Conservation (phyloP, 2,888 invertebrate species). For the Mycogona germanica region DNA sequence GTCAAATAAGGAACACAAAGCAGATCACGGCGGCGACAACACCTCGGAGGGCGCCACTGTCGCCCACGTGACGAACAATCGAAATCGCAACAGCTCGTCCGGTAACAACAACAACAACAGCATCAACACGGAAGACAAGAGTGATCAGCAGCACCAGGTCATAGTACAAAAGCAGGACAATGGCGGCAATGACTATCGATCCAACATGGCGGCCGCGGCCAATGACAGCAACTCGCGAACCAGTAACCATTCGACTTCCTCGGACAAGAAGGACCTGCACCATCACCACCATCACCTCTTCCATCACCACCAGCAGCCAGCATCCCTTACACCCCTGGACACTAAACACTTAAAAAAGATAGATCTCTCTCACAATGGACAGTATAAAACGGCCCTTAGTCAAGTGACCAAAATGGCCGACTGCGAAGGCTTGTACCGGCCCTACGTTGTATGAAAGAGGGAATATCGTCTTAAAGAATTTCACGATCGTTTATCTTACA, state of each 20-base stretch:
- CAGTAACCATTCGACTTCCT: not conserved
- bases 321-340: not conserved
- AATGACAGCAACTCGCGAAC: not conserved
- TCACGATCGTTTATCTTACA: no score
- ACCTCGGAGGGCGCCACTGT: not conserved
- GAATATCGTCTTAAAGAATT: no score
- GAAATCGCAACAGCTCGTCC: not conserved
- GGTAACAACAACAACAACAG: not conserved
- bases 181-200: not conserved
- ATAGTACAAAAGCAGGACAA: not conserved
- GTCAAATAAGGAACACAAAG: slow-evolving; percentile 19
- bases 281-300: not conserved
- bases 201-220: not conserved
- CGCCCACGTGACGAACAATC: slow-evolving; percentile 10
- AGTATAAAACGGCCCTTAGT: slow-evolving; percentile 13
- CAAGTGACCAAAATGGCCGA: slow-evolving; percentile 17
- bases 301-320: not conserved
- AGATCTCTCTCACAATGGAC: slow-evolving; percentile 15
- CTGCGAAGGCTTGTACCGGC: slow-evolving; percentile 38
- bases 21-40: slow-evolving; percentile 8
- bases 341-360: slow-evolving; percentile 8
- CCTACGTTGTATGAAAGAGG: slow-evolving; percentile 41
- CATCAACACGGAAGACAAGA: not conserved
- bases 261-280: slow-evolving; percentile 2
- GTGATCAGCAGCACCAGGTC: not conserved